Conservation (phyloP, 2,797 vertebrate genomes). For the Urosaurus nigricauda region DNA sequence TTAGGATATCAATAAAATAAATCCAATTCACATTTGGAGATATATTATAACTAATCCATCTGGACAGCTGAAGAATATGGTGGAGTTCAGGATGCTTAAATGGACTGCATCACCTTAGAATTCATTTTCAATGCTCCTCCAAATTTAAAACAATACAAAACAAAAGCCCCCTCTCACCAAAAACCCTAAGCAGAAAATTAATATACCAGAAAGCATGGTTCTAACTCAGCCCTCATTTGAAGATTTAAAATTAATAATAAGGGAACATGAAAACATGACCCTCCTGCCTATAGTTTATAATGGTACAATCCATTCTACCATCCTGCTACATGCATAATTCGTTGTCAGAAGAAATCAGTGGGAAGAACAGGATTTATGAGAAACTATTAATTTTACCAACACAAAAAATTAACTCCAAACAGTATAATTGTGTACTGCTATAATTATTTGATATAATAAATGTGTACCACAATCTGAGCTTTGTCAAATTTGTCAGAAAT, state of each 20-base stretch:
- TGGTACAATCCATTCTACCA: neutral
- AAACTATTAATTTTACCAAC: constrained; percentile 36
- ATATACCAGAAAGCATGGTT: neutral
- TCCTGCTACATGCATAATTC: neutral
- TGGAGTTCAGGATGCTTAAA: neutral
- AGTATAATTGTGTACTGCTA: neutral
- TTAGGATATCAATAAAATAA: constrained; percentile 19
- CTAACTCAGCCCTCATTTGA: neutral
- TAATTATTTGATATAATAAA: neutral
- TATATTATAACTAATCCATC: constrained; percentile 46
- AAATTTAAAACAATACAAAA: neutral
- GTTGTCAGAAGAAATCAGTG: constrained; percentile 65
- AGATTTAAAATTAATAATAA: neutral
- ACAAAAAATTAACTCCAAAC: constrained; percentile 26
- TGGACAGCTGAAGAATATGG: neutral
- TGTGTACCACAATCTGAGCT: neutral
- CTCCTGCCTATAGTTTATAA: neutral
- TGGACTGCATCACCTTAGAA: neutral
- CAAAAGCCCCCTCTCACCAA: neutral
- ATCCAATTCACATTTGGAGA: neutral
- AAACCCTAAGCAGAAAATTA: neutral
- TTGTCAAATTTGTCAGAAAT: neutral
- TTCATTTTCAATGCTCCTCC: neutral
- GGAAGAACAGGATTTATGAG: constrained; percentile 10
- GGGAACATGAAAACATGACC: neutral